Evolutionary conservation across 2,797 vertebrate species (phyloP), one percentile per base, ranked within the genome.

Genomic region (Ciconia nigra): DNA sequence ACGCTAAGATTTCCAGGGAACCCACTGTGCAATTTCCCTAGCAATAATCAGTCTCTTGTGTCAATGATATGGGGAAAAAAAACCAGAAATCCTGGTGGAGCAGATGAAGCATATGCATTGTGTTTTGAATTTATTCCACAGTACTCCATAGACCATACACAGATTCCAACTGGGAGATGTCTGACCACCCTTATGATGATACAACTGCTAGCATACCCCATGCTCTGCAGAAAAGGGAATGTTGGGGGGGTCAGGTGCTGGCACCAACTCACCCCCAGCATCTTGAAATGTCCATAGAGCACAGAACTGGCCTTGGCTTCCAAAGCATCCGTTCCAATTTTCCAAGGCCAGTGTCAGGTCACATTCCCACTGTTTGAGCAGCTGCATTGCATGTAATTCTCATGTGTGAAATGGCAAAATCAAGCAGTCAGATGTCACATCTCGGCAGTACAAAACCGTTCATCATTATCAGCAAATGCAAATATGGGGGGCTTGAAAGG

Each of bases 401-500:
- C 51, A 29, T 1, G 2, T 35, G 39, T 31, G 61, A 83, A 94
- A 93, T 21, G 47, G 74, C 26, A 92, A 93, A 92, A 92, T 91
- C 83, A 83, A 59, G 71, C 63, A 85, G 63, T 80, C 78, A 87
- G 65, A 58, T 87, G 81, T 94, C 82, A 83, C 28, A 44, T 74
- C 71, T 87, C 24, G 5, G 74, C 88, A 76, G 29, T 67, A 52
- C 63, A 91, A 72, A 94, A 83, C 72, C 3, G 1, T 51, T 81
- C 61, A 51, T 80, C 51, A 57, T 81, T 95, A 93, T 65, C 79
- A 94, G 33, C 31, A 89, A 87, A 91, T 89, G 65, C 63, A 96
- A 93, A 93, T 80, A 71, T 1, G 10, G 35, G 41, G 29, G 33
- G 61, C 54, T 87, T 85, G 35, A 92, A 96, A 89, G 69, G 24